Base-by-base conservation (phyloP, 1,140 invertebrate genomes). In the Calosoma granatense region DNA sequence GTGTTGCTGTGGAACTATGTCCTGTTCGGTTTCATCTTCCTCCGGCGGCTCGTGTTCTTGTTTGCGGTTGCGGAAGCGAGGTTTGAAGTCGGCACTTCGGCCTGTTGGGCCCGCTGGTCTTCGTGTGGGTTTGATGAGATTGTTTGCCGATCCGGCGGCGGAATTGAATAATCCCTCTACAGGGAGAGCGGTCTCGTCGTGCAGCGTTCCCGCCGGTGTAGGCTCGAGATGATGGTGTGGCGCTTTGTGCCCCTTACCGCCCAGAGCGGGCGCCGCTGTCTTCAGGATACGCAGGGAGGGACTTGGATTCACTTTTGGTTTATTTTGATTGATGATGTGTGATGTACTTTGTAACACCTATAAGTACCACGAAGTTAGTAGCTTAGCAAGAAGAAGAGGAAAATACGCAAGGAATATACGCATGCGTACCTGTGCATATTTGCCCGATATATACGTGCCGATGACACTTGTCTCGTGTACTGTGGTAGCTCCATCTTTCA, bases 381-480 rank as follows among this genome's bases (percentile, higher is more conserved):
- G n/a, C 26, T 9, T 36, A 6, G 6, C 26, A 36, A n/a, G 6
- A 6, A 36, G 26, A 9, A 9, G 26, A 36, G 41, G 17, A 47
- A 47, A 17, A 17, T 4, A 47, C 17, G 6, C 9, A 47, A 47
- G 4, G 57, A 81, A 68, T 57, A 79, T 76, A 66, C 76, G 78
- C 0, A 85, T 86, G 1, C 41, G 71, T 2, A 93, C 84, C 70
- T 88, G 85, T 6, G 88, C 88, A 65, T 93, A 93, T 71, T 91
- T 90, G 54, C 88, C 88, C 55, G 86, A 87, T 62, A 92, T 89
- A 64, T 86, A 89, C 3, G 90, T 92, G 2, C 90, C 90, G 63
- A 92, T 87, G 12, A 92, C 89, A 65, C 85, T 90, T 0, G 89
- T 92, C 73, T 92, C 88, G 64, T 90, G 87, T 6, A 92, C 83